Evolutionary conservation across 2,113 vertebrate genomes (phyloP), one percentile per base, ranked within the genome.

Genomic region (Heptranchias perlo): DNA sequence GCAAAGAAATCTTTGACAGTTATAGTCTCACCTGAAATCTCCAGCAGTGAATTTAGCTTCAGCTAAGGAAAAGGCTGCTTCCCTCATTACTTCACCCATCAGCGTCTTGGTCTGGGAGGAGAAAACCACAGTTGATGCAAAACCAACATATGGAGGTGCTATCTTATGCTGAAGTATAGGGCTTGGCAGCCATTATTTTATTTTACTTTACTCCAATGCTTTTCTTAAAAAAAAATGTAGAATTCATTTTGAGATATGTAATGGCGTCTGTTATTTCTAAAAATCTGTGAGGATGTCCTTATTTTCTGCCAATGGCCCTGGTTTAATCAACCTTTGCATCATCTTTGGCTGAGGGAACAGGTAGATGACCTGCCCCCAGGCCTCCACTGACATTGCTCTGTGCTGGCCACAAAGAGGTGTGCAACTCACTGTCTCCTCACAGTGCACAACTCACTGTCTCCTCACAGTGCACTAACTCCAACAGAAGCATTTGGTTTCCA

Each of bases 61-160:
- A 35, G 99, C 99, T 96, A 99, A 97, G 65, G 99, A 99, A 96
- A 99, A 99, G 64, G 99, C 99, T 10, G 99, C 99, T 97, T 99
- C 99, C 97, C 99, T 98, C 99, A 99, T 99, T 96, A 99, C 99
- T 96, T 99, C 99, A 92, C 99, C 99, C 99, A 99, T 99, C 96
- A 99, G 97, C 96, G 99, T 99, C 97, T 99, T 99, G 28, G 99
- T 99, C 99, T 99, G 96, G 92, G 96, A 96, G 96, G 96, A 96
- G 58, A 96, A 96, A 96, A 13, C 96, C 23, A 96, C 96, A 97
- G 11, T 92, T 96, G 96, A 96, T 65, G 23, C 3, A 96, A 95
- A 58, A 0, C 96, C 1, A 87, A 23, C 28, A 58, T 47, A 76
- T 91, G 0, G 44, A 96, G 95, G 0, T 89, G 47, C 21, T 28